phyloP scores from a whole-genome alignment of 1,140 invertebrate genomes.

The Cotesia glomerata region DNA sequence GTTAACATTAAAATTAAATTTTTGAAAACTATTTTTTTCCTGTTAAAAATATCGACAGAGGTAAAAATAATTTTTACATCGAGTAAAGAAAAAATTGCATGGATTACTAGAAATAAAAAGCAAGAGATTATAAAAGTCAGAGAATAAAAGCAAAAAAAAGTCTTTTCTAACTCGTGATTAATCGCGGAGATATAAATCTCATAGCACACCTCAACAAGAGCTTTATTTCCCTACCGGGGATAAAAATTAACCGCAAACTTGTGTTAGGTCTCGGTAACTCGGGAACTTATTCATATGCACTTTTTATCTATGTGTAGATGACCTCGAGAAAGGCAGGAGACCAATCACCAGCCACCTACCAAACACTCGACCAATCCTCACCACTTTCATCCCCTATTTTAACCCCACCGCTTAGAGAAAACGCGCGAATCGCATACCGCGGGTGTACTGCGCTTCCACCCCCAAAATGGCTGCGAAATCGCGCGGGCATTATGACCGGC shows the following conservation, averaged over 20 bases:
- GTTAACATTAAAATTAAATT: no score
- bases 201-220: neutral
- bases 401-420: slow-evolving; percentile 8
- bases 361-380: slow-evolving; percentile 1
- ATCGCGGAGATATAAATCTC: slow-evolving; percentile 12
- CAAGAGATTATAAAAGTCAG: slow-evolving; percentile 3
- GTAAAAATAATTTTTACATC: no score
- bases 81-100: neutral
- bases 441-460: slow-evolving; percentile 49
- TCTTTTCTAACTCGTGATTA: slow-evolving; percentile 17
- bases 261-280: no score
- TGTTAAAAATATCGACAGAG: neutral
- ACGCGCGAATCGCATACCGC: slow-evolving; percentile 31
- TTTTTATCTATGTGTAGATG: no score
- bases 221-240: neutral
- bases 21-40: no score
- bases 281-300: no score
- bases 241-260: neutral
- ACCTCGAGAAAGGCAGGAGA: neutral
- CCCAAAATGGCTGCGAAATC: slow-evolving; percentile 63
- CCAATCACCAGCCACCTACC: neutral
- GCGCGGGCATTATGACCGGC: slow-evolving; percentile 54
- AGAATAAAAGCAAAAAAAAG: slow-evolving; percentile 1
- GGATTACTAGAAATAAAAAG: neutral
- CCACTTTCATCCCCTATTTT: slow-evolving; percentile 3